Conservation (phyloP, 2,888 invertebrate species). For the Rotaria magnacalcarata region DNA sequence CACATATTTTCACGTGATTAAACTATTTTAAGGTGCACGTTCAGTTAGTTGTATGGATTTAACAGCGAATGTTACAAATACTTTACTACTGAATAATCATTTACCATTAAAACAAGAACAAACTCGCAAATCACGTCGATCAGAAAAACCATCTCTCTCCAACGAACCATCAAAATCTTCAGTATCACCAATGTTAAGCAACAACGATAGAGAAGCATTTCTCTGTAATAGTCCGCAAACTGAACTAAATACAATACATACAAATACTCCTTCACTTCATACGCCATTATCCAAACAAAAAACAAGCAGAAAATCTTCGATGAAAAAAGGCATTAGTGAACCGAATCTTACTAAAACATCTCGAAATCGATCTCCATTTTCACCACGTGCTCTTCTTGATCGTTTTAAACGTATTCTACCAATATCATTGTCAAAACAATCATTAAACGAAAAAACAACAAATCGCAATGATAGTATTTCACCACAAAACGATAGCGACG, state of each 20-base stretch:
- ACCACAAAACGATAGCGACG: background rate
- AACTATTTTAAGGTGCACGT: background rate
- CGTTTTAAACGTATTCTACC: slow-evolving; percentile 22
- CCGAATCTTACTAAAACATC: background rate
- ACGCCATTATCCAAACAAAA: background rate
- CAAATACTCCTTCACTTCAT: background rate
- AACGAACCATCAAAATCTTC: background rate
- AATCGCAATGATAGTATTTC: background rate
- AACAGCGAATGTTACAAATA: background rate
- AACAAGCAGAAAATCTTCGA: background rate
- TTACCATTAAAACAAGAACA: background rate
- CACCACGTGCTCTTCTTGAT: slow-evolving; percentile 1
- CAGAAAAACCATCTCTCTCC: background rate
- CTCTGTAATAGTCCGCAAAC: no score
- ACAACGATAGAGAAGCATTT: no score
- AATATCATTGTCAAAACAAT: slow-evolving; percentile 21
- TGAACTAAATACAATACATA: no score
- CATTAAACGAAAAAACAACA: background rate
- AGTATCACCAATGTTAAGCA: background rate
- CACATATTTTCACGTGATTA: no score
- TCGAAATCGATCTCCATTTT: background rate
- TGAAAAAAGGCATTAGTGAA: slow-evolving; percentile 35
- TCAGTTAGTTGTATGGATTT: slow-evolving; percentile 35
- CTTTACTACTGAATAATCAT: background rate
- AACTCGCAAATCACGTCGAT: no score